Evolutionary conservation across 2,113 vertebrate species (phyloP).

Genomic region (Columbina picui): DNA sequence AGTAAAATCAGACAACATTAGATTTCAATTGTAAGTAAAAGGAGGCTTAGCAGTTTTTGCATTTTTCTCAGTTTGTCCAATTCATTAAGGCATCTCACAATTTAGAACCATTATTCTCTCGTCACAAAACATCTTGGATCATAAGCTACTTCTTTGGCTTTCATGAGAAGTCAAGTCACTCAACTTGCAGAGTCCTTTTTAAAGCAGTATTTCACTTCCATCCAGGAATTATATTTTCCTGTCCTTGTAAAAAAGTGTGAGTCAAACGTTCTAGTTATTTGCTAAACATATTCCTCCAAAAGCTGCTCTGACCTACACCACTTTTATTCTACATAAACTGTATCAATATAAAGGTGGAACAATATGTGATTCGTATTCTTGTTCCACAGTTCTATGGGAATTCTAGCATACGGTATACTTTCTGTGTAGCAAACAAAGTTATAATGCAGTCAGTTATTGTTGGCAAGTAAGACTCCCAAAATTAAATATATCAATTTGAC

Average conservation of each 20-base stretch:
- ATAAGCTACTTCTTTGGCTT: background rate
- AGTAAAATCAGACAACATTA: background rate
- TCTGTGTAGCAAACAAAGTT: background rate
- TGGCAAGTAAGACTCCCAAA: background rate
- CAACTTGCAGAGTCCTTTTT: background rate
- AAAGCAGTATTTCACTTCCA: background rate
- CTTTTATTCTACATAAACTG: background rate
- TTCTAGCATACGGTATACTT: background rate
- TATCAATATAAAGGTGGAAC: background rate
- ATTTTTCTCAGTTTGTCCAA: background rate
- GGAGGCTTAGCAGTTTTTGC: background rate
- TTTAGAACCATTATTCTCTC: background rate
- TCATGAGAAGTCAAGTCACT: background rate
- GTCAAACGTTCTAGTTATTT: background rate
- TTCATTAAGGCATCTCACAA: background rate
- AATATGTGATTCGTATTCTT: background rate
- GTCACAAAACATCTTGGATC: background rate
- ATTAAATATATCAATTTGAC: background rate
- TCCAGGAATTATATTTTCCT: background rate
- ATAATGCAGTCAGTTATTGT: background rate
- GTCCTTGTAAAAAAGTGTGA: background rate
- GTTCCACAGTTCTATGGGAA: background rate
- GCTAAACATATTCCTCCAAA: background rate
- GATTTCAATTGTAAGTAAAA: background rate
- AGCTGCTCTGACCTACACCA: background rate